phyloP scores from a whole-genome alignment of 2,113 vertebrate species.

The Pimephales promelas region DNA sequence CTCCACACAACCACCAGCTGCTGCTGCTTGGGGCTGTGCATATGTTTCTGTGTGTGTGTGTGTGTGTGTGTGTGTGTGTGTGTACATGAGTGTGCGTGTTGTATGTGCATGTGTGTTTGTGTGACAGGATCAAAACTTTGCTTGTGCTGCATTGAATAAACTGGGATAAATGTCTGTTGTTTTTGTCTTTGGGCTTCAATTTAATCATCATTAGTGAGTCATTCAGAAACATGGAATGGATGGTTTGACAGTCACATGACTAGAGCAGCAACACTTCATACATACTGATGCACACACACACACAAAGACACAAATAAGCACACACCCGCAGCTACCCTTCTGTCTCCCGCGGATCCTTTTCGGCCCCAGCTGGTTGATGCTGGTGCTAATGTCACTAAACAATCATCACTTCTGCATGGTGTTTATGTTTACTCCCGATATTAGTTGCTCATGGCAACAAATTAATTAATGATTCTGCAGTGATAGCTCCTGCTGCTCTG shows the following conservation, averaged over 20 bases:
- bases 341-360: constrained; percentile 28
- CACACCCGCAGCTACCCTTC: constrained; percentile 14
- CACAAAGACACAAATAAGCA: not conserved
- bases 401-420: constrained; percentile 32
- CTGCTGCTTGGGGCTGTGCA: constrained; percentile 2
- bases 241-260: constrained; percentile 38
- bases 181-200: constrained; percentile 41
- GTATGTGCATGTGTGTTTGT: not conserved
- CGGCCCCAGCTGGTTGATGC: constrained; percentile 34
- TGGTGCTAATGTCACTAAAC: constrained; percentile 30
- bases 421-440: constrained; percentile 43
- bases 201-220: constrained; percentile 47
- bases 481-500: constrained; percentile 30
- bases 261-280: constrained; percentile 20
- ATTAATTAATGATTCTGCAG: constrained; percentile 45
- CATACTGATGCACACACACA: constrained; percentile 34
- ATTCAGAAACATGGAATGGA: constrained; percentile 32
- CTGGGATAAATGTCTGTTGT: constrained; percentile 35
- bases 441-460: constrained; percentile 51
- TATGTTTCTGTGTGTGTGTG: not conserved
- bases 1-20: constrained; percentile 36
- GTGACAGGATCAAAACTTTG: constrained; percentile 11
- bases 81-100: not conserved
- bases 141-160: constrained; percentile 29
- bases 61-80: not conserved